Evolutionary conservation across 1,140 invertebrate genomes (phyloP), one percentile per base, ranked within the genome.

Genomic region (Schlechtendalia chinensis): DNA sequence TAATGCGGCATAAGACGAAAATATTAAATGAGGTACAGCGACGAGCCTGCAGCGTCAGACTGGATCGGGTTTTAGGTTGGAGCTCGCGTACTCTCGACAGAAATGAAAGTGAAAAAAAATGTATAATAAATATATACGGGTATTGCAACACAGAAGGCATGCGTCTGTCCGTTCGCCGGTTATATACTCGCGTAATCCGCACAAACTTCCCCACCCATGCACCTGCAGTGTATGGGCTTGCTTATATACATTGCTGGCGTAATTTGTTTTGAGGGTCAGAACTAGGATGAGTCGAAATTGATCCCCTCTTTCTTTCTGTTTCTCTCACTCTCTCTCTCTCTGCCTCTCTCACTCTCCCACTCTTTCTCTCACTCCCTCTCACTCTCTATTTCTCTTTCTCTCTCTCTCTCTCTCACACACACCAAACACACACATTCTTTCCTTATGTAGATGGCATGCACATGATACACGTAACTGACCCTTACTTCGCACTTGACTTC

Each of bases 81-180:
- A 58, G 56, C 72, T 75, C 72, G 56, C 75, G 56, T 58, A 63
- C 56, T 61, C 75, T 50, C 75, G 58, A 79, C 58, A 79, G 75
- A 79, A 79, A 79, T 79, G 75, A 79, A 79, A 79, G 75, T 79
- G 56, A 79, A 79, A 79, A 61, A 79, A 79, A 79, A 61, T 50
- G 39, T 72, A 29, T 50, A 79, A 79, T 79, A 79, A 79, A 79
- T 61, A 61, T 29, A 79, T 63, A 50, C 45, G n/a, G 75, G 63
- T 79, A 79, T 79, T 79, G 24, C 75, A 79, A 79, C 75, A 79
- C 19, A 79, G 75, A 29, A 79, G 75, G 58, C 75, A 79, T 63
- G 17, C 50, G 58, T 79, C 58, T 79, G 75, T 17, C 24, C 39
- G 75, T 12, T 63, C 75, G 58, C 39, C 45, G 58, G 75, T 79